phyloP scores from a whole-genome alignment of 2,888 invertebrate species.

The Eupithecia abbreviata region DNA sequence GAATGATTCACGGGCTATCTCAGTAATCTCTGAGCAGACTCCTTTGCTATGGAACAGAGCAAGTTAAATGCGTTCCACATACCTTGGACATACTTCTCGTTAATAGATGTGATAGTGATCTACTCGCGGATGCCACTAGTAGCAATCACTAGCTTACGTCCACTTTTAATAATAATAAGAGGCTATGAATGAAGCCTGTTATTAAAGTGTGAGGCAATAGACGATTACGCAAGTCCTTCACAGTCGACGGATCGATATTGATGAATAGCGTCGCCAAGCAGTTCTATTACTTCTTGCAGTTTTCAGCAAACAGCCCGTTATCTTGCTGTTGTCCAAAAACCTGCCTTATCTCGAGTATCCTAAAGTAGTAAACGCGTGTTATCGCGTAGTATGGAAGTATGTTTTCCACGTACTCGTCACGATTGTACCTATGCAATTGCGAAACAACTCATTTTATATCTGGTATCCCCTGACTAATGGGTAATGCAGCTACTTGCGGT shows the following conservation, averaged over 20 bases:
- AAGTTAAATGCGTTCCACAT: neutral
- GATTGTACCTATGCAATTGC: slow-evolving; percentile 18
- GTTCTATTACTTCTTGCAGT: slow-evolving; percentile 2
- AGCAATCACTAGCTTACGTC: neutral
- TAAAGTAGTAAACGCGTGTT: slow-evolving; percentile 2
- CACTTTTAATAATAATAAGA: neutral
- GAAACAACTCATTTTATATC: slow-evolving; percentile 14
- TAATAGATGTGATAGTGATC: neutral
- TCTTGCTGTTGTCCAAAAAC: slow-evolving; percentile 1
- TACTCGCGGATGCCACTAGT: neutral
- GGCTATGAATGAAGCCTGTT: slow-evolving; percentile 1
- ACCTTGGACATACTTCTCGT: neutral
- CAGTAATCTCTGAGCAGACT: neutral
- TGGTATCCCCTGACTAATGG: too few relatives aligned
- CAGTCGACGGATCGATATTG: neutral
- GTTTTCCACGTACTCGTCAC: slow-evolving; percentile 17
- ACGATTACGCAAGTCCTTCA: neutral
- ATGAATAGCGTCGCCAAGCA: neutral
- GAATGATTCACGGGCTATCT: neutral
- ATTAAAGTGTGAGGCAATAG: neutral
- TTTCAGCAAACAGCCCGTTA: neutral
- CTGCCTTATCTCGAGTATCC: slow-evolving; percentile 2
- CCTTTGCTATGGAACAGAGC: neutral
- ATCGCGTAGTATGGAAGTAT: slow-evolving; percentile 16
- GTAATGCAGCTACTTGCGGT: neutral